Conservation (phyloP, 2,113 vertebrate genomes). For the Mastomys coucha region DNA sequence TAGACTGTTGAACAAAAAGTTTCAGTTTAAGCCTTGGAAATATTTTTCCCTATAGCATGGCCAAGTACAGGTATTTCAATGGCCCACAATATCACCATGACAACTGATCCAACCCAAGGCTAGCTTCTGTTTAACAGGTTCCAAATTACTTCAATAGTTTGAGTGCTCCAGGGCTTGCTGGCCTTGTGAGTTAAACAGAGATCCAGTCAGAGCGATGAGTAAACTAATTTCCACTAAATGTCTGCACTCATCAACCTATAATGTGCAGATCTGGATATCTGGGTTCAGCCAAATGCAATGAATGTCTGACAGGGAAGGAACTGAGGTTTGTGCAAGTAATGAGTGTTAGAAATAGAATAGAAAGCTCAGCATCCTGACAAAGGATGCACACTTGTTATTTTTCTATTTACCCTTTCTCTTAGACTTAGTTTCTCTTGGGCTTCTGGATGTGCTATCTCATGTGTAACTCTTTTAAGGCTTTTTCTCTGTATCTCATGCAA, state of each 20-base stretch:
- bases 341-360: conserved; percentile 54
- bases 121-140: background rate
- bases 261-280: conserved; percentile 54
- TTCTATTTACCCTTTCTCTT: background rate
- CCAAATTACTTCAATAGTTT: conserved; percentile 55
- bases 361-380: background rate
- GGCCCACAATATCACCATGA: conserved; percentile 32
- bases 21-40: conserved; percentile 16
- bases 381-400: background rate
- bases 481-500: background rate
- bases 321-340: background rate
- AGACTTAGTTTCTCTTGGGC: background rate
- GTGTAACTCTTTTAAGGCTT: background rate
- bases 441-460: background rate
- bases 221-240: conserved; percentile 63
- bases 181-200: conserved; percentile 53
- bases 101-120: conserved; percentile 45
- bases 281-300: conserved; percentile 34
- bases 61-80: background rate
- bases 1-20: background rate
- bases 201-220: conserved; percentile 44
- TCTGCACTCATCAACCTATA: conserved; percentile 52
- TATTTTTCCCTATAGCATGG: background rate
- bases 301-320: conserved; percentile 52
- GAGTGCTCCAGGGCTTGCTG: background rate